Base-by-base conservation (phyloP, 2,113 vertebrate genomes). In the Butastur rufipennis region DNA sequence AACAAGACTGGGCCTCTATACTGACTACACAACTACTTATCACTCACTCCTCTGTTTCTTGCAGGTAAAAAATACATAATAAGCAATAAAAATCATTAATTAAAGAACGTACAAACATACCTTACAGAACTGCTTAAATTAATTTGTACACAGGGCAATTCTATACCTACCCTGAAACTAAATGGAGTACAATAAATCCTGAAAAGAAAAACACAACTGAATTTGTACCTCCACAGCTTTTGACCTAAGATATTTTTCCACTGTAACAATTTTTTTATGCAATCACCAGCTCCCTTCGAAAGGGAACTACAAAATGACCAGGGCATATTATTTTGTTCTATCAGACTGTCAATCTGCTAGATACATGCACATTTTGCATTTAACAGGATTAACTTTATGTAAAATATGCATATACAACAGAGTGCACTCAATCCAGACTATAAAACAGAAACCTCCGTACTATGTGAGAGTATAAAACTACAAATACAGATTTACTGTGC, bases 401-500 rank as follows among this genome's bases (percentile, higher is more conserved):
- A 77, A 86, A 84, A 70, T 86, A 83, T 21, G 11, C 6, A 0
- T 14, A 42, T 16, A 78, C 12, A 38, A 78, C 29, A 78, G 13
- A 67, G 58, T 94, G 78, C 25, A 26, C 73, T 63, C 87, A 88
- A 98, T 61, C 25, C 90, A 90, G 81, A 97, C 71, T 91, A 88
- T 59, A 92, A 82, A 96, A 75, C 45, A 97, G 79, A 95, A 97
- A 89, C 70, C 90, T 91, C 79, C 59, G 63, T 81, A 88, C 61
- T 93, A 88, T 58, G 79, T 88, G 9, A 94, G 93, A 97, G 58
- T 86, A 89, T 26, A 77, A 75, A 93, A 86, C 90, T 97, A 86
- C 65, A 97, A 94, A 95, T 81, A 97, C 10, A 92, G 87, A 95
- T 95, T 93, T 96, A 85, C 81, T 80, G 63, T 56, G 63, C 81